Evolutionary conservation across 1,140 invertebrate species (phyloP).

Genomic region (Tetramorium alpestre): DNA sequence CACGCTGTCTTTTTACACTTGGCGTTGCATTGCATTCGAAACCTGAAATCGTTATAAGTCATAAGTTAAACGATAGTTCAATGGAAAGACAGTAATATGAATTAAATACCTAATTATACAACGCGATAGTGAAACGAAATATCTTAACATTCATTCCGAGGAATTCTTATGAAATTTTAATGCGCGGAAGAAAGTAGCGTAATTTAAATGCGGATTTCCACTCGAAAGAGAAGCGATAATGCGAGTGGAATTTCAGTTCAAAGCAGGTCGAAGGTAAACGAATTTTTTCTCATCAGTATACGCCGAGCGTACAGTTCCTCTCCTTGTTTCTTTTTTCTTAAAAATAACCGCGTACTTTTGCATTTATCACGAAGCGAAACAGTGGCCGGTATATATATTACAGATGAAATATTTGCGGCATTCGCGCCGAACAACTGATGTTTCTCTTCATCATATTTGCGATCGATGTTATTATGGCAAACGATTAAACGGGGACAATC

Average conservation of each 20-base stretch:
- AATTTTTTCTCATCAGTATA: constrained; percentile 12
- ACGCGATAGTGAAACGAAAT: not conserved
- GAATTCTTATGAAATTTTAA: constrained; percentile 35
- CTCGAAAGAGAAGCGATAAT: not conserved
- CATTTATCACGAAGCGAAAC: constrained; percentile 1
- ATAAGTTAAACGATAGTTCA: constrained; percentile 11
- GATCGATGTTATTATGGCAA: not conserved
- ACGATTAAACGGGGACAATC: constrained; percentile 15
- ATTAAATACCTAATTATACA: constrained; percentile 24
- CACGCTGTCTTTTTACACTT: constrained; percentile 29
- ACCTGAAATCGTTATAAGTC: not conserved
- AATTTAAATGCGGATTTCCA: constrained; percentile 24
- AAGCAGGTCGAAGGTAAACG: not conserved
- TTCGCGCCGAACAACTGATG: not conserved
- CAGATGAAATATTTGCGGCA: not conserved
- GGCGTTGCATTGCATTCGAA: not conserved
- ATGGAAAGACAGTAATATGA: not conserved
- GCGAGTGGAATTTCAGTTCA: not conserved
- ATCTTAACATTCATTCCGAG: not conserved
- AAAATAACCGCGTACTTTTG: not conserved
- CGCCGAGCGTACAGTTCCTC: not conserved
- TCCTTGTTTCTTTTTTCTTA: not conserved
- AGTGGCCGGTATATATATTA: not conserved
- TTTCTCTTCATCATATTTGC: constrained; percentile 3
- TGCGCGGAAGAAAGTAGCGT: not conserved